A percentile compares a stretch with the other conserved stretches of the same genome.
phyloP scores from a whole-genome alignment of 2,888 invertebrate genomes.

The Chrysolina haemoptera region DNA sequence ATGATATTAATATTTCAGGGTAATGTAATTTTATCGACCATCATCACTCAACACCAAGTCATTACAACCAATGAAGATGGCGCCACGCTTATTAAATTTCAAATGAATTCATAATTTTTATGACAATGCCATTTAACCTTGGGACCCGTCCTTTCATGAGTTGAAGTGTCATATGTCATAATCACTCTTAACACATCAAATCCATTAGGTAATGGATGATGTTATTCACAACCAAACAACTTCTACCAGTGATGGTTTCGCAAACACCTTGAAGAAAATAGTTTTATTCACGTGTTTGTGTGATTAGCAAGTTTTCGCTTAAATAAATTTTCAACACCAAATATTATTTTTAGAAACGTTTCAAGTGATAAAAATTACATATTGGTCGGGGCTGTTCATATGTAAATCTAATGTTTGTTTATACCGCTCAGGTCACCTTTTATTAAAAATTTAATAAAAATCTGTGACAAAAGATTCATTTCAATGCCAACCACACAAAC shows the following conservation, averaged over 20 bases:
- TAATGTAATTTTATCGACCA: too few species aligned
- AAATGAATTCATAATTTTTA: slow-evolving; percentile 28
- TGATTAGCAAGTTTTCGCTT: slow-evolving; percentile 9
- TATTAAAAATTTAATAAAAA: too few species aligned
- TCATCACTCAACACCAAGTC: too few species aligned
- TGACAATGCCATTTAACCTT: slow-evolving; percentile 26
- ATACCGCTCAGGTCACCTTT: too few species aligned
- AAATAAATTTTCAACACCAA: slow-evolving; percentile 1
- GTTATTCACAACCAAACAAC: slow-evolving; percentile 1
- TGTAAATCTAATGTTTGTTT: neutral
- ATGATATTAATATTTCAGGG: too few species aligned
- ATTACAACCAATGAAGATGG: slow-evolving; percentile 21
- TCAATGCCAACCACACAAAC: too few species aligned
- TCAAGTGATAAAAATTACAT: too few species aligned
- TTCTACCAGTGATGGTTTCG: slow-evolving; percentile 11
- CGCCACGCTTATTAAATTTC: slow-evolving; percentile 28
- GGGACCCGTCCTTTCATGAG: slow-evolving; percentile 19
- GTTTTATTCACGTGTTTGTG: neutral
- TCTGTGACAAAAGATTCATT: too few species aligned
- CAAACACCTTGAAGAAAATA: slow-evolving; percentile 1
- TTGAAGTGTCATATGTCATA: slow-evolving; percentile 21
- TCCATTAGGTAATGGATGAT: slow-evolving; percentile 3
- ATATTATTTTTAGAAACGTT: neutral
- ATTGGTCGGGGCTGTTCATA: neutral
- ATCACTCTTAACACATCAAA: slow-evolving; percentile 18